These are phyloP conservation scores for Pangasianodon hypophthalmus DNA, from an alignment of 2,113 vertebrate genomes.

Conservation along the genomic window DNA sequence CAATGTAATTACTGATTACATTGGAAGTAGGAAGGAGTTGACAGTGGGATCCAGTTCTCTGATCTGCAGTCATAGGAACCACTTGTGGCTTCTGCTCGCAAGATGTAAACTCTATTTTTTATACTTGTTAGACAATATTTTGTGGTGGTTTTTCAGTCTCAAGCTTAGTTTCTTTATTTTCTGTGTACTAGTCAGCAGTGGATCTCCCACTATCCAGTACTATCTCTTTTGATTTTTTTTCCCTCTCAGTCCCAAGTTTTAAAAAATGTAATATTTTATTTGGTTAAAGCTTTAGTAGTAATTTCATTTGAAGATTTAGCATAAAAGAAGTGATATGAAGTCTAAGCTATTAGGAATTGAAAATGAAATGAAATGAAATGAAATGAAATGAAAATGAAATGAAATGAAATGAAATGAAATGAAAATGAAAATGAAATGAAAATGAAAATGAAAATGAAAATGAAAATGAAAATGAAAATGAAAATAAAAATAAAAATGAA, in stretches of 20 bases:
- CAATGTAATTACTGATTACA: not conserved
- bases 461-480: too few species aligned
- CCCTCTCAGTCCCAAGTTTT: not conserved
- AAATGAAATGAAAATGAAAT: slow-evolving; percentile 1
- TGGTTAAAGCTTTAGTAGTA: not conserved
- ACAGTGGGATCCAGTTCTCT: not conserved
- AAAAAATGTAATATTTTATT: not conserved
- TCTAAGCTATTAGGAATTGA: not conserved
- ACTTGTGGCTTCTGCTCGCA: not conserved
- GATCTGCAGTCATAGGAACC: not conserved
- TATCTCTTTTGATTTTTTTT: not conserved
- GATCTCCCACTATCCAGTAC: not conserved
- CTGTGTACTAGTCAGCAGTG: not conserved
- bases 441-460: too few species aligned
- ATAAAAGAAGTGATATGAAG: not conserved
- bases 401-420: too few species aligned
- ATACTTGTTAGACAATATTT: not conserved
- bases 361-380: not conserved
- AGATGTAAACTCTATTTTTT: not conserved
- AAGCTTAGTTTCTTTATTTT: not conserved
- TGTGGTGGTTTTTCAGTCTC: not conserved
- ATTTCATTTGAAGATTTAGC: too few species aligned
- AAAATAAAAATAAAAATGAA: too few species aligned
- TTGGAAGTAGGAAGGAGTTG: not conserved
- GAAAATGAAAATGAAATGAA: too few species aligned